Conservation (phyloP, 2,888 invertebrate genomes). For the Apotomis betuletana region DNA sequence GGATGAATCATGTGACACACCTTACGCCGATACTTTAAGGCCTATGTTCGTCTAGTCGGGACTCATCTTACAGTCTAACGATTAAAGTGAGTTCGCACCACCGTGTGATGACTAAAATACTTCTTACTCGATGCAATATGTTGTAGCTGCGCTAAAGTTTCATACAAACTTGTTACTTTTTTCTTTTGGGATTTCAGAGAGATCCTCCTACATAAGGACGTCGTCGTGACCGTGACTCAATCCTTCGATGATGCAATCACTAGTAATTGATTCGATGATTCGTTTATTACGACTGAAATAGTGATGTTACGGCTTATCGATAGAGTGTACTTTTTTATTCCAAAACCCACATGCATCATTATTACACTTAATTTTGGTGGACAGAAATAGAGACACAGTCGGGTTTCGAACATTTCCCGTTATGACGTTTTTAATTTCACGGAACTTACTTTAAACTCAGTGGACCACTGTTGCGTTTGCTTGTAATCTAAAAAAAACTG, state of each 20-base stretch:
- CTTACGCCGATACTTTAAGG: slow-evolving; percentile 11
- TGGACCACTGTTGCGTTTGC: no score
- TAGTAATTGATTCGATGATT: slow-evolving; percentile 75
- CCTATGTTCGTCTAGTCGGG: background rate
- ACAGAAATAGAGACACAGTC: no score
- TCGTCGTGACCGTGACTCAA: slow-evolving; percentile 78
- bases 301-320: slow-evolving; percentile 58
- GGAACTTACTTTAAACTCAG: no score
- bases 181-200: slow-evolving; percentile 33
- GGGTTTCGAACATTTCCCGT: no score
- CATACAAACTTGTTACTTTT: slow-evolving; percentile 1
- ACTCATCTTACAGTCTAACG: slow-evolving; percentile 17
- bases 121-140: background rate
- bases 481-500: no score
- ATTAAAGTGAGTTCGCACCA: slow-evolving; percentile 52
- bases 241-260: slow-evolving; percentile 78
- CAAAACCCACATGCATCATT: no score
- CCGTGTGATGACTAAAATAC: slow-evolving; percentile 72
- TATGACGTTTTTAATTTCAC: no score
- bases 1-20: slow-evolving; percentile 10
- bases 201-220: slow-evolving; percentile 73
- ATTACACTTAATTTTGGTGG: no score
- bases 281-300: slow-evolving; percentile 56
- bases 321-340: slow-evolving; percentile 11
- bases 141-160: background rate